Percentiles rank a stretch among this genome's conserved stretches.
These are phyloP conservation scores for Drosophila melanica DNA, from an alignment of 1,140 invertebrate species.

Conservation along the genomic window DNA sequence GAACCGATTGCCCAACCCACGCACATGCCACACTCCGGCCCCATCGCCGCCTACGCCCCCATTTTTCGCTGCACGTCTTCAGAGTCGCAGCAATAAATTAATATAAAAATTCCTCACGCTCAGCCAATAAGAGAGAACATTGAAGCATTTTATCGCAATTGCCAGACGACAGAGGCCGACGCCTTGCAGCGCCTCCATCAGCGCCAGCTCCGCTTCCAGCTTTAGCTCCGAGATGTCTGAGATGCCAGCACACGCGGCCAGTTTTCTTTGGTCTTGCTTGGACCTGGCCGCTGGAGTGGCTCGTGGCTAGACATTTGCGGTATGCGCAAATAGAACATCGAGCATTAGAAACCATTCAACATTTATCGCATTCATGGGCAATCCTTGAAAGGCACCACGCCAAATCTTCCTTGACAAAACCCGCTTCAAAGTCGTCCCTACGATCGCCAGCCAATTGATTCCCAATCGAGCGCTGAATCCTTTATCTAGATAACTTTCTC, in stretches of 20 bases:
- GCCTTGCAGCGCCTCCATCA: not conserved
- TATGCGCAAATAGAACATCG: constrained; percentile 59
- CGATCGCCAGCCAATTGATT: constrained; percentile 15
- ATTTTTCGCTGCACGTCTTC: constrained; percentile 16
- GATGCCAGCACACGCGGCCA: constrained; percentile 68
- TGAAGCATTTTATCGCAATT: constrained; percentile 74
- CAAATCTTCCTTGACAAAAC: not conserved
- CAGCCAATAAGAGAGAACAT: constrained; percentile 77
- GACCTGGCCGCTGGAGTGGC: constrained; percentile 10
- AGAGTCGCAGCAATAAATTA: constrained; percentile 74
- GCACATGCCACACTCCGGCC: not conserved
- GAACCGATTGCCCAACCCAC: constrained; percentile 45
- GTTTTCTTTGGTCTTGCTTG: constrained; percentile 61
- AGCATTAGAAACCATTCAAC: constrained; percentile 56
- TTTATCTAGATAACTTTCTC: not conserved
- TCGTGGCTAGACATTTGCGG: constrained; percentile 56
- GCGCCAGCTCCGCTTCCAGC: not conserved
- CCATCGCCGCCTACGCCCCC: no score
- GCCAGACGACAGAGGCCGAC: constrained; percentile 43
- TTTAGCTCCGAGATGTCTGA: constrained; percentile 53
- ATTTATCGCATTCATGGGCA: constrained; percentile 38
- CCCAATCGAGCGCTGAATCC: not conserved
- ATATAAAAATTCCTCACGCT: constrained; percentile 82
- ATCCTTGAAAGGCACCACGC: not conserved
- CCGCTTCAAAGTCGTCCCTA: not conserved